Percentiles rank a stretch among this genome's conserved stretches.
Evolutionary conservation across 2,797 vertebrate species (phyloP).

Genomic region (Fundulus diaphanus): DNA sequence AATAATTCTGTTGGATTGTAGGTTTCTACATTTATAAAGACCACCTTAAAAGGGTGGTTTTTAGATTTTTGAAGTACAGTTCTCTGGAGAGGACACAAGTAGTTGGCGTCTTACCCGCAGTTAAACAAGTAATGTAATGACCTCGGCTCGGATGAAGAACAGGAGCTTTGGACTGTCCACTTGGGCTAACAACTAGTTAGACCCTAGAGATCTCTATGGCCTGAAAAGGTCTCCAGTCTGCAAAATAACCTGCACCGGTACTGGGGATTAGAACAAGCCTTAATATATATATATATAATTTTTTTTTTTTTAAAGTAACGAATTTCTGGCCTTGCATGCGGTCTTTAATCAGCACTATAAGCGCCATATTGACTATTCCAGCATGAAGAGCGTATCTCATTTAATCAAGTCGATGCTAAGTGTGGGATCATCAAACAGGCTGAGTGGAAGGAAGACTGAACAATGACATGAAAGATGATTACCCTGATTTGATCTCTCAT

Average conservation of each 20-base stretch:
- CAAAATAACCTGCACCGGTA: not conserved
- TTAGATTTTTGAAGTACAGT: not conserved
- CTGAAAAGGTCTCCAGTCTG: not conserved
- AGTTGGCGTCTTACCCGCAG: not conserved
- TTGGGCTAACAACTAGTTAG: not conserved
- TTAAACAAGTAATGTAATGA: not conserved
- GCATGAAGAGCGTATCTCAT: constrained; percentile 35
- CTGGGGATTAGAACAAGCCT: not conserved
- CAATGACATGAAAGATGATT: constrained; percentile 74
- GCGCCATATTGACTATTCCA: constrained; percentile 29
- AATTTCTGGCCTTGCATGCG: not conserved
- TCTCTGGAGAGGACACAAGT: not conserved
- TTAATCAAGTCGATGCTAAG: constrained; percentile 54
- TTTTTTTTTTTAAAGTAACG: not conserved
- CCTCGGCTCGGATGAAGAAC: not conserved
- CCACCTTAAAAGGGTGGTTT: not conserved
- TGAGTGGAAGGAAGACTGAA: constrained; percentile 46
- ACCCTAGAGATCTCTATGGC: not conserved
- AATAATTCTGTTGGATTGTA: not conserved
- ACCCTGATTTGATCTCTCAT: constrained; percentile 77
- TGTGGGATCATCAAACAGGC: constrained; percentile 44
- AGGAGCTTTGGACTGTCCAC: not conserved
- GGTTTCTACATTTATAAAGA: not conserved
- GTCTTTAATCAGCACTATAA: constrained; percentile 39
- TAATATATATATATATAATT: not conserved